phyloP scores from a whole-genome alignment of 2,888 invertebrate species.

The Sminthurides aquaticus region DNA sequence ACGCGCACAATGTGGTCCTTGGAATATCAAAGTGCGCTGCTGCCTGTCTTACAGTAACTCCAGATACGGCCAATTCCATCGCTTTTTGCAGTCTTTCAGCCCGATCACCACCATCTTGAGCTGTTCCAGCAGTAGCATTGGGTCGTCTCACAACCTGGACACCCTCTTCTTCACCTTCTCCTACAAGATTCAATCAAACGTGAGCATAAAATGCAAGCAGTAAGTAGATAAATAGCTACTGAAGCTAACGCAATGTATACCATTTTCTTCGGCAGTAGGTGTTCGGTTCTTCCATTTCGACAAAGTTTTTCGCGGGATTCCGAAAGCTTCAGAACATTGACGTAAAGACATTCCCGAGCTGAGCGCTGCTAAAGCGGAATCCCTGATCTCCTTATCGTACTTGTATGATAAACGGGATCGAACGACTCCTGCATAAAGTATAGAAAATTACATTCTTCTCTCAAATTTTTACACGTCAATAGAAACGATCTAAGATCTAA shows the following conservation, averaged over 20 bases:
- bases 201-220: neutral
- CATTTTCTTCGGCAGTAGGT: conserved; percentile 19
- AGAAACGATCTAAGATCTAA: too few species aligned
- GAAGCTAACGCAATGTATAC: conserved; percentile 16
- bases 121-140: neutral
- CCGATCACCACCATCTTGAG: conserved; percentile 32
- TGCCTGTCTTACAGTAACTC: conserved; percentile 57
- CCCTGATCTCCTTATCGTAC: conserved; percentile 38
- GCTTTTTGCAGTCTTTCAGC: conserved; percentile 42
- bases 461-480: too few species aligned
- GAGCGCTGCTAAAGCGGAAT: conserved; percentile 37
- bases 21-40: conserved; percentile 57
- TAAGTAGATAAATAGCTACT: neutral
- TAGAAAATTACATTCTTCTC: too few species aligned
- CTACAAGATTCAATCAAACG: too few species aligned
- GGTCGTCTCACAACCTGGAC: neutral
- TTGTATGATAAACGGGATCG: conserved; percentile 24
- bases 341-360: conserved; percentile 39
- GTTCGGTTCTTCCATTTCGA: conserved; percentile 41
- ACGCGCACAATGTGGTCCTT: conserved; percentile 56
- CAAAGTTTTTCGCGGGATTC: conserved; percentile 40
- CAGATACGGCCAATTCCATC: conserved; percentile 45
- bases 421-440: conserved; percentile 10
- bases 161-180: conserved; percentile 11
- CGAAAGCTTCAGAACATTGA: conserved; percentile 40